Conservation (phyloP, 2,888 invertebrate genomes). For the Mythimna ferrago region DNA sequence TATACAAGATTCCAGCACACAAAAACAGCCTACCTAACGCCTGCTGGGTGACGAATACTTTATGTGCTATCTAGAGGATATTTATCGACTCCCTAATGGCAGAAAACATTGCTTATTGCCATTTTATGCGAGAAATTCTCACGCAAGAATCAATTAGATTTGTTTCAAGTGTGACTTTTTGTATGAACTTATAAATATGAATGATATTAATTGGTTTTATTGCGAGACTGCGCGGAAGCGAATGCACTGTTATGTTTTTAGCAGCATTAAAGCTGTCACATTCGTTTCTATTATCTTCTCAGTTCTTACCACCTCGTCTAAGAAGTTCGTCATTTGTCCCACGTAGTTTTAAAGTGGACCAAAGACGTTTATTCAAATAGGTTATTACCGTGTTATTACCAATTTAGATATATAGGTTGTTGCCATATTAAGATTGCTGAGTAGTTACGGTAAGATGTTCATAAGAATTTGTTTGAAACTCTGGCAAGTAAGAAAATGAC, state of each 20-base stretch:
- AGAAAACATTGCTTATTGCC: slow-evolving; percentile 58
- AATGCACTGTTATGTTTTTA: slow-evolving; percentile 28
- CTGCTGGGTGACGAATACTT: slow-evolving; percentile 58
- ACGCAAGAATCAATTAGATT: slow-evolving; percentile 42
- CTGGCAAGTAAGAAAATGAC: not conserved
- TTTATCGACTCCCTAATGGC: slow-evolving; percentile 58
- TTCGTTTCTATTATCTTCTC: slow-evolving; percentile 38
- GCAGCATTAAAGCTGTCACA: slow-evolving; percentile 19
- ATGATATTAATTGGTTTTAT: slow-evolving; percentile 56
- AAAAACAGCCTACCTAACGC: slow-evolving; percentile 57
- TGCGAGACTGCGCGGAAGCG: slow-evolving; percentile 16
- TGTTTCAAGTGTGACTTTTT: slow-evolving; percentile 43
- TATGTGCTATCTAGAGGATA: slow-evolving; percentile 48
- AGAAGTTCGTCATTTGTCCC: slow-evolving; percentile 28
- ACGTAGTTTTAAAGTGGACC: slow-evolving; percentile 41
- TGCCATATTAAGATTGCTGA: not conserved
- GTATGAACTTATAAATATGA: slow-evolving; percentile 47
- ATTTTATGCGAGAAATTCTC: slow-evolving; percentile 53
- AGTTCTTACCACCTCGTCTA: not conserved
- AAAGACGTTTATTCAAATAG: slow-evolving; percentile 36
- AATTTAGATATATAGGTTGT: slow-evolving; percentile 39
- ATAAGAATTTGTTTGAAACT: not conserved
- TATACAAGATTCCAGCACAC: slow-evolving; percentile 43
- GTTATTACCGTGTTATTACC: slow-evolving; percentile 27
- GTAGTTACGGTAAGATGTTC: not conserved